Conservation (phyloP, 2,113 vertebrate species). For the Hippolais icterina region DNA sequence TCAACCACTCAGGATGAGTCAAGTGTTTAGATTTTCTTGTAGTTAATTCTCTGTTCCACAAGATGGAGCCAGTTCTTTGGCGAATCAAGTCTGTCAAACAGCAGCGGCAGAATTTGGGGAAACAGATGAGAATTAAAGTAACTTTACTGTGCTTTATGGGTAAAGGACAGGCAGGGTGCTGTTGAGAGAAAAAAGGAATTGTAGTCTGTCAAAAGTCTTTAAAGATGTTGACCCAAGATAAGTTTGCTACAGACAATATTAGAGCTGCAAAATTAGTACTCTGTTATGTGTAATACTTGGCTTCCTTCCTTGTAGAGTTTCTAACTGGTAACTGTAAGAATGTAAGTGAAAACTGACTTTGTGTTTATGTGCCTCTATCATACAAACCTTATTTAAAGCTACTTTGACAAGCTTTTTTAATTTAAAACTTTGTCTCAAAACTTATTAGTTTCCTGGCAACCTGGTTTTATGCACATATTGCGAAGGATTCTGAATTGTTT, state of each 20-base stretch:
- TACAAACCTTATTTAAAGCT: not conserved
- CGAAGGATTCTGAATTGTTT: not conserved
- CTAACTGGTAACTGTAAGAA: not conserved
- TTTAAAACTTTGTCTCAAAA: not conserved
- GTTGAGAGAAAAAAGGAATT: not conserved
- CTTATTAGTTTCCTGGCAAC: not conserved
- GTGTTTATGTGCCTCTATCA: not conserved
- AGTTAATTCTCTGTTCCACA: constrained; percentile 18
- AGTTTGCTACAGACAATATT: not conserved
- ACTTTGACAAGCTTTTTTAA: not conserved
- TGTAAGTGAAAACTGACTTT: not conserved
- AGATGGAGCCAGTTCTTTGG: constrained; percentile 51
- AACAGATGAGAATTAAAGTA: not conserved
- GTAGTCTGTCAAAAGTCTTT: not conserved
- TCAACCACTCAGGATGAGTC: not conserved
- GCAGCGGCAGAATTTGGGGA: not conserved
- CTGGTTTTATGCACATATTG: not conserved
- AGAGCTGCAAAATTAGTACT: not conserved
- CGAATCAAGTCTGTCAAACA: not conserved
- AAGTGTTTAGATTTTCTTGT: not conserved
- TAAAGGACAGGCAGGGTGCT: not conserved
- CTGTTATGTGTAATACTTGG: not conserved
- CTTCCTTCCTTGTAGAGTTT: not conserved
- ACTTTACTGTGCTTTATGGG: not conserved
- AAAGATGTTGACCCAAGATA: not conserved